A percentile compares a stretch with the other conserved stretches of the same genome.
Evolutionary conservation across 2,888 invertebrate species (phyloP).

Genomic region (Epirrita christyi): DNA sequence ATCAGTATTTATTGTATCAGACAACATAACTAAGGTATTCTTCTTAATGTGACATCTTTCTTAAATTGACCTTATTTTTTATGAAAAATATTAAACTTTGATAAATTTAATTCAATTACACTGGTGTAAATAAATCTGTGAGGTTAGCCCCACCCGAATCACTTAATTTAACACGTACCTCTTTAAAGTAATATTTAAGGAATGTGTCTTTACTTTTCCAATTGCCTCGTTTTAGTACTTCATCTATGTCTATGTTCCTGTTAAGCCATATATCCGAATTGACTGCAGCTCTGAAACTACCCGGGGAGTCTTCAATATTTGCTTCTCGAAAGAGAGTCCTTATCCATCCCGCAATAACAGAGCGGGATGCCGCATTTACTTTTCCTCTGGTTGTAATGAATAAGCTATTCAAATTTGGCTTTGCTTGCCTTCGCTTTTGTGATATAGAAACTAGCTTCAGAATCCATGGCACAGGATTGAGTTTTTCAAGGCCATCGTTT

Average conservation of each 20-base stretch:
- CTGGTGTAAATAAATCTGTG: too few relatives aligned
- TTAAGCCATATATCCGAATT: not conserved
- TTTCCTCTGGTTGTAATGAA: not conserved
- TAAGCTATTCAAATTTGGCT: not conserved
- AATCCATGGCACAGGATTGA: not conserved
- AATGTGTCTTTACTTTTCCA: not conserved
- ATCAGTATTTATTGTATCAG: too few relatives aligned
- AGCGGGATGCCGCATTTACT: not conserved
- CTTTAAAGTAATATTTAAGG: not conserved
- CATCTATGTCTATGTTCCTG: not conserved
- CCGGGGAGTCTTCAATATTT: not conserved
- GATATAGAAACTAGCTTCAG: not conserved
- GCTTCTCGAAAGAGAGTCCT: not conserved
- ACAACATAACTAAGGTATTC: too few relatives aligned
- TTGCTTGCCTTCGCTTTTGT: too few relatives aligned
- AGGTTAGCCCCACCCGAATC: too few relatives aligned
- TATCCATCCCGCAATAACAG: slow-evolving; percentile 5
- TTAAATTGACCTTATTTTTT: too few relatives aligned
- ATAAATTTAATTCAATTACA: too few relatives aligned
- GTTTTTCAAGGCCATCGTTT: not conserved
- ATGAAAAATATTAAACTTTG: too few relatives aligned
- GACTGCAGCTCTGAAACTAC: too few relatives aligned
- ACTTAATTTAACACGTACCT: not conserved
- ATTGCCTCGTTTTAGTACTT: not conserved
- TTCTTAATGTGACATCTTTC: too few relatives aligned